Evolutionary conservation across 2,113 vertebrate genomes (phyloP).

Genomic region (Halcyon senegalensis): DNA sequence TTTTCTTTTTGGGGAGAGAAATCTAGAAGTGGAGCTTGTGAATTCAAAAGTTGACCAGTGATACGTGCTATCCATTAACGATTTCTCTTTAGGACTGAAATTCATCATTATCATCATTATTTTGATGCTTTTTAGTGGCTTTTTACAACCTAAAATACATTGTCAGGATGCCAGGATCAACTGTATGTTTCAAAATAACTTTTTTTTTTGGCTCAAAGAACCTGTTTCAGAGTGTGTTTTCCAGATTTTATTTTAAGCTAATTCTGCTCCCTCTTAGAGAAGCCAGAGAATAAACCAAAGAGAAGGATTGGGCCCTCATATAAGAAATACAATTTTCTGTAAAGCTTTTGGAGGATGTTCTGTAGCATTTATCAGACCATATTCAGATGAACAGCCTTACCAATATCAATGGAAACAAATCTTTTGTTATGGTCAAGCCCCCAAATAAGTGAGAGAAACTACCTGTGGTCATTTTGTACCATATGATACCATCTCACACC

Average conservation of each 20-base stretch:
- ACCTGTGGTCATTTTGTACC: fast-evolving
- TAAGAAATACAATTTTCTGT: not conserved
- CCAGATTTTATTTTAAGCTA: not conserved
- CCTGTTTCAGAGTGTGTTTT: not conserved
- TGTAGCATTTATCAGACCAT: not conserved
- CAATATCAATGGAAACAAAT: not conserved
- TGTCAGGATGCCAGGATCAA: not conserved
- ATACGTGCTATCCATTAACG: not conserved
- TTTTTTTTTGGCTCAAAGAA: not conserved
- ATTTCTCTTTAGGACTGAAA: slow-evolving; percentile 1
- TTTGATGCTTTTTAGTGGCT: not conserved
- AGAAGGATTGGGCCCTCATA: not conserved
- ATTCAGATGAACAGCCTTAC: not conserved
- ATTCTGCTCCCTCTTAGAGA: not conserved
- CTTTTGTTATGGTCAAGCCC: not conserved
- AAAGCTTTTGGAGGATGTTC: not conserved
- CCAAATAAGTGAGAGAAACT: not conserved
- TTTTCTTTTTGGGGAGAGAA: not conserved
- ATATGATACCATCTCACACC: not conserved
- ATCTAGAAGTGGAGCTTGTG: not conserved
- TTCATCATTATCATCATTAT: not conserved
- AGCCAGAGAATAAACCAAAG: not conserved
- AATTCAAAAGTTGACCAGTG: not conserved
- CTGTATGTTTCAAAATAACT: not conserved
- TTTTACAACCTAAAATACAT: not conserved